These are phyloP conservation scores for Podarcis cretensis DNA, from an alignment of 2,113 vertebrate genomes.

Conservation along the genomic window DNA sequence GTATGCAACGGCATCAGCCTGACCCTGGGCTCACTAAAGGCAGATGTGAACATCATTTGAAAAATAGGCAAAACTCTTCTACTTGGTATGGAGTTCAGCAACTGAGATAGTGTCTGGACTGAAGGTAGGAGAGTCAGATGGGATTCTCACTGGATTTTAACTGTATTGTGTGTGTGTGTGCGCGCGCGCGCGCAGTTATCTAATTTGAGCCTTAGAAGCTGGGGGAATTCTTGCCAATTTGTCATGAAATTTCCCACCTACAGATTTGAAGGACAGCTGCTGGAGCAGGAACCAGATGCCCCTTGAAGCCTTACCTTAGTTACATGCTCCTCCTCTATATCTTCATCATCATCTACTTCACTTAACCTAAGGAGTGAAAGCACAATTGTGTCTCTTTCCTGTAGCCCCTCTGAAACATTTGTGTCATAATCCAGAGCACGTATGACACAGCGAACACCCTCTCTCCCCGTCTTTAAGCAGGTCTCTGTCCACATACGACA, in stretches of 20 bases:
- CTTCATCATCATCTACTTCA: constrained; percentile 80
- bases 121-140: not conserved
- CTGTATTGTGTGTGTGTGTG: no score
- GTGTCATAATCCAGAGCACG: no score
- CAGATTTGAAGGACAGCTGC: not conserved
- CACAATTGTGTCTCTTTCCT: constrained; percentile 18
- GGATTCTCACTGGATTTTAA: not conserved
- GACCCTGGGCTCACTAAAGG: not conserved
- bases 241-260: not conserved
- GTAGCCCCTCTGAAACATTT: not conserved
- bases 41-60: not conserved
- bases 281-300: not conserved
- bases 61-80: not conserved
- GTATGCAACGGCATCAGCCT: not conserved
- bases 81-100: not conserved
- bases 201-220: not conserved
- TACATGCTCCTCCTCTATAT: constrained; percentile 91
- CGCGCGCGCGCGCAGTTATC: no score
- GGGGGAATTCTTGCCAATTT: not conserved
- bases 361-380: constrained; percentile 66
- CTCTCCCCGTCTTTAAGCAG: no score
- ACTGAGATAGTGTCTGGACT: not conserved
- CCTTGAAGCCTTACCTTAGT: constrained; percentile 82
- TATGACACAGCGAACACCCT: no score
- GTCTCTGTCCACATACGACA: no score